Percentiles rank a stretch among this genome's conserved stretches.
Conservation (phyloP, 2,113 vertebrate species). For the Callithrix jacchus region DNA sequence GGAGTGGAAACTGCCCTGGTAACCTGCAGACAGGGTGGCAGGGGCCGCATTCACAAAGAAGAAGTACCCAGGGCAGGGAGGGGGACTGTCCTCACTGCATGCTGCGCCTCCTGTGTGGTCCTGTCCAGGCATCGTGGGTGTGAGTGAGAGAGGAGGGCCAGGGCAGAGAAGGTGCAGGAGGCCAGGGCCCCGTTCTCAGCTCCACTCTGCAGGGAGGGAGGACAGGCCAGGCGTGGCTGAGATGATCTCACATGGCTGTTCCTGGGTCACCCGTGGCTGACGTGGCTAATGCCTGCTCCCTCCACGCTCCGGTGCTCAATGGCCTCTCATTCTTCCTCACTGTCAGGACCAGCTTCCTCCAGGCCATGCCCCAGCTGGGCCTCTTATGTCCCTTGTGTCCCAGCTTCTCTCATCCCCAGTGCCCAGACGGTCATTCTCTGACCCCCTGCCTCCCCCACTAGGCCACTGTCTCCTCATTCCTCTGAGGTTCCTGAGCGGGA, state of each 20-base stretch:
- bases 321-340: too few species aligned
- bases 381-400: not conserved
- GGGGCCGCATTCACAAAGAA: not conserved
- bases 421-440: not conserved
- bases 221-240: not conserved
- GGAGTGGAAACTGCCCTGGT: slow-evolving; percentile 95
- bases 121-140: not conserved
- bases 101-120: too few species aligned
- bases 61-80: not conserved
- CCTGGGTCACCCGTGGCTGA: too few species aligned
- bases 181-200: not conserved
- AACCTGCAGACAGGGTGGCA: slow-evolving; percentile 84
- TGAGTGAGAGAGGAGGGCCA: not conserved
- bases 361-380: not conserved
- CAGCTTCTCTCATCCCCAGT: not conserved
- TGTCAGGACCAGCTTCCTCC: not conserved
- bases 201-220: not conserved
- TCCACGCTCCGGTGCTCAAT: not conserved
- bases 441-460: not conserved
- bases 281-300: accelerated
- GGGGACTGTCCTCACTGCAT: accelerated
- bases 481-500: accelerated
- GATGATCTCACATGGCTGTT: accelerated
- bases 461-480: not conserved
- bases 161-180: not conserved